Conservation (phyloP, 2,888 invertebrate species). For the Octonoba sinensis region DNA sequence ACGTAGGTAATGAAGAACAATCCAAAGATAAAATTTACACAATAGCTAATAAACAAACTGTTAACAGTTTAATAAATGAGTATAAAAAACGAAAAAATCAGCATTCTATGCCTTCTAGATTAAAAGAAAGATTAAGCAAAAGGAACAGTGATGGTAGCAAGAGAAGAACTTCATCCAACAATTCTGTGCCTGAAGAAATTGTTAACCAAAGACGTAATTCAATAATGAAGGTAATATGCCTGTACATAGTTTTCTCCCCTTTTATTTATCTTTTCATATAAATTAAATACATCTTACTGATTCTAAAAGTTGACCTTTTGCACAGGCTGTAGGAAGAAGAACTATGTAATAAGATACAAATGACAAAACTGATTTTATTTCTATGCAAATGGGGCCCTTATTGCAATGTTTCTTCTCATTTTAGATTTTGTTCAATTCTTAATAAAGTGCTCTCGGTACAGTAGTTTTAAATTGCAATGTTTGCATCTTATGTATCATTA, state of each 20-base stretch:
- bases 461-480: too few species aligned
- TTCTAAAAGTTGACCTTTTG: not conserved
- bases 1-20: constrained; percentile 29
- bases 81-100: constrained; percentile 75
- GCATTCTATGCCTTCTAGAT: constrained; percentile 67
- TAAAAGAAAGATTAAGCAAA: constrained; percentile 55
- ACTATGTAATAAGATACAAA: too few species aligned
- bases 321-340: too few species aligned
- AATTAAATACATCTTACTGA: not conserved
- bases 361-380: too few species aligned
- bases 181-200: constrained; percentile 80
- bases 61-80: constrained; percentile 74
- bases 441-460: too few species aligned
- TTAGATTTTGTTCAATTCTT: too few species aligned
- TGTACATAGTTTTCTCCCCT: not conserved
- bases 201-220: constrained; percentile 85
- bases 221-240: constrained; percentile 80
- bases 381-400: not conserved
- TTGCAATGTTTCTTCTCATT: not conserved
- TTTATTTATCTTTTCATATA: not conserved
- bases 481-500: too few species aligned
- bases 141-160: constrained; percentile 52
- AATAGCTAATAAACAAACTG: constrained; percentile 73
- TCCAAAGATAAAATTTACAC: constrained; percentile 70
- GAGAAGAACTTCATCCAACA: constrained; percentile 46